phyloP scores from a whole-genome alignment of 2,888 invertebrate species.

The Nomada ferruginata region DNA sequence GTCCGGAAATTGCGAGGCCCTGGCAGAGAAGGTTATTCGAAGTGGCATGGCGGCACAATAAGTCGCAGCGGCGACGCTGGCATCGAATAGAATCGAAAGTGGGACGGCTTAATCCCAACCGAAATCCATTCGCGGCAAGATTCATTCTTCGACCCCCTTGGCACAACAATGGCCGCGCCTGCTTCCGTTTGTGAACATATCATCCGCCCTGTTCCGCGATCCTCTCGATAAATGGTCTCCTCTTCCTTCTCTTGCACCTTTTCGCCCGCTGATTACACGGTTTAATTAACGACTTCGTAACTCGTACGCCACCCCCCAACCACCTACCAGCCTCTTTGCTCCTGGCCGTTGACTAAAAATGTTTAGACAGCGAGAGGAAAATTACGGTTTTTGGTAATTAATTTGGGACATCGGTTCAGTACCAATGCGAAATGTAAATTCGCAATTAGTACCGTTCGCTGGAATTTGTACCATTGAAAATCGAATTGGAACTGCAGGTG shows the following conservation, averaged over 20 bases:
- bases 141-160: slow-evolving; percentile 68
- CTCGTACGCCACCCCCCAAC: slow-evolving; percentile 15
- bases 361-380: not conserved
- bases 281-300: slow-evolving; percentile 52
- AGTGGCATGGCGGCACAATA: slow-evolving; percentile 59
- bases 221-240: slow-evolving; percentile 51
- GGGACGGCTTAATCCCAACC: slow-evolving; percentile 67
- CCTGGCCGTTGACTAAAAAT: not conserved
- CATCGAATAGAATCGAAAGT: slow-evolving; percentile 69
- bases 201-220: slow-evolving; percentile 51
- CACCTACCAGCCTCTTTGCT: not conserved
- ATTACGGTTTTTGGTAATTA: not conserved
- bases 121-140: slow-evolving; percentile 66
- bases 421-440: too few species aligned
- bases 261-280: slow-evolving; percentile 23
- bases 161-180: slow-evolving; percentile 66
- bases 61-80: slow-evolving; percentile 44
- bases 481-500: not conserved
- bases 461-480: not conserved
- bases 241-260: not conserved
- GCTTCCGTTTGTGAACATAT: slow-evolving; percentile 55
- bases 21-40: slow-evolving; percentile 50
- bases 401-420: too few species aligned
- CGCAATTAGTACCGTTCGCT: not conserved
- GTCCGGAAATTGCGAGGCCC: slow-evolving; percentile 58